Evolutionary conservation across 2,113 vertebrate species (phyloP).

Genomic region (Aix galericulata): DNA sequence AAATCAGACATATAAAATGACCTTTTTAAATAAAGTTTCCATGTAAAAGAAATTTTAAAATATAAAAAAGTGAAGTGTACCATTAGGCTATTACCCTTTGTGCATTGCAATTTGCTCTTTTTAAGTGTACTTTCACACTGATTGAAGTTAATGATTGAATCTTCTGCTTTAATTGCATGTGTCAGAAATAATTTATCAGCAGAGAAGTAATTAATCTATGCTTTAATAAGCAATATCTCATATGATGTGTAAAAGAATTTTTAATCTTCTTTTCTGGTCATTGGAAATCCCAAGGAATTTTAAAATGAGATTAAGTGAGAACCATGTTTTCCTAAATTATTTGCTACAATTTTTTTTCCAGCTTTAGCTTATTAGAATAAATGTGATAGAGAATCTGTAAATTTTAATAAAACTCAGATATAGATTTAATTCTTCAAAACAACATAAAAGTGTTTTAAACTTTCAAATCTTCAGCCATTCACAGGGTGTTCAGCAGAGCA

Average conservation of each 20-base stretch:
- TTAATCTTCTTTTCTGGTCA: conserved; percentile 6
- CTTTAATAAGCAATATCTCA: conserved; percentile 58
- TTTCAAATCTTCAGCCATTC: background rate
- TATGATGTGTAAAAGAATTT: conserved; percentile 33
- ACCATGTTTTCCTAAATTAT: background rate
- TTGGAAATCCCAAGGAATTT: conserved; percentile 24
- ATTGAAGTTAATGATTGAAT: conserved; percentile 48
- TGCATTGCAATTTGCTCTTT: conserved; percentile 5
- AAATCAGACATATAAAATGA: background rate
- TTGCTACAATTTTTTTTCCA: background rate
- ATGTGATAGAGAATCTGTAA: background rate
- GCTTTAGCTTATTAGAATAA: background rate
- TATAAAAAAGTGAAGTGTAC: background rate
- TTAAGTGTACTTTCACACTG: conserved; percentile 28
- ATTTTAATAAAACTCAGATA: background rate
- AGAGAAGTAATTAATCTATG: conserved; percentile 53
- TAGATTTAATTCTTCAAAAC: background rate
- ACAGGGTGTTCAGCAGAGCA: background rate
- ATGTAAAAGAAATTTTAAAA: background rate
- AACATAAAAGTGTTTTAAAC: background rate
- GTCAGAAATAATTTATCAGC: conserved; percentile 69
- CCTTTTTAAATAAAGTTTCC: background rate
- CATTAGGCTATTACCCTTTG: background rate
- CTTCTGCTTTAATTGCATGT: conserved; percentile 52
- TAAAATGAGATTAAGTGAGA: background rate